Evolutionary conservation across 2,113 vertebrate species (phyloP), one percentile per base, ranked within the genome.

Genomic region (Ciconia boyciana): DNA sequence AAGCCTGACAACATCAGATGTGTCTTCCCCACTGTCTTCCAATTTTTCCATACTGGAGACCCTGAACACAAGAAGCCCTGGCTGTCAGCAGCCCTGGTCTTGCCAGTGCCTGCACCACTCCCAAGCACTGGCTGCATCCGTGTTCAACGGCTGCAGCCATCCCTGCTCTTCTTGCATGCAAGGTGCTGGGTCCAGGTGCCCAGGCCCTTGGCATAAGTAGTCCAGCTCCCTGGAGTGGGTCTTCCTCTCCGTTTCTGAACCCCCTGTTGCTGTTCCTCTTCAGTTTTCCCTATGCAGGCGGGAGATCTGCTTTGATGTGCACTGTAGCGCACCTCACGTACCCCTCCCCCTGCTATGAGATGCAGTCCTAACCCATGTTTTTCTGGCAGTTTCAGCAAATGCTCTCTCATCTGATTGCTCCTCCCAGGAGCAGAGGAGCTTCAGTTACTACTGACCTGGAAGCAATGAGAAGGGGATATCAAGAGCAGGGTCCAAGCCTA

Each of bases 251-350:
- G 0, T 21, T 91, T 84, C 78, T n/a, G 39, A 87, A 75, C 9
- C 16, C 12, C 57, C 44, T 70, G 11, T 4, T 43, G 57, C 26
- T 57, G 34, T 60, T 75, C 9, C 26, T 65, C 26, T 85, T 78
- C 60, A 44, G 28, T 58, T 81, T 46, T 36, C 48, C 55, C 29
- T 20, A 1, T 5, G 39, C n/a, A 46, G 31, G 48, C 32, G 61
- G 44, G 22, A 83, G 24, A 92, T 16, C 31, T 43, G 70, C 44
- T 60, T 26, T 21, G 64, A 69, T 3, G 14, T 7, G 46, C 62
- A 54, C 13, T 19, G 69, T 6, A n/a, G 15, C 2, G 11, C 3
- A 7, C 55, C 43, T 79, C 32, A n/a, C 0, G 0, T 26, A 61
- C 3, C 2, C 14, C 2, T 61, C 2, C 8, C 15, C 16, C 25